Conservation (phyloP, 2,888 invertebrate species). For the Cheilosia variabilis region DNA sequence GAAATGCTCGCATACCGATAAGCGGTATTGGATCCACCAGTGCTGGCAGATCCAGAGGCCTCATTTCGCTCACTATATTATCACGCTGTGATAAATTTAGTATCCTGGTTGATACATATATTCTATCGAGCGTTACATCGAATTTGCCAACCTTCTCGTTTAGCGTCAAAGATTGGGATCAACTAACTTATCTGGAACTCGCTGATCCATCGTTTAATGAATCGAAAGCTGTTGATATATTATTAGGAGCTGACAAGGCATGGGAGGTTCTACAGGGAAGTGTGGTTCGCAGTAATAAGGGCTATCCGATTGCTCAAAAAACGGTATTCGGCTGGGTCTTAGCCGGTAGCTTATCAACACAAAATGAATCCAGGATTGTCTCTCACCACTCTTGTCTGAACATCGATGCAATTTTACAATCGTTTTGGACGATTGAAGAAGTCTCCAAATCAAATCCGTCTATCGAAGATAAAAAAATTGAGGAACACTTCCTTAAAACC, state of each 20-base stretch:
- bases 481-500: not conserved
- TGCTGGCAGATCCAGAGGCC: no score
- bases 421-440: not conserved
- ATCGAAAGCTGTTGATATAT: not conserved
- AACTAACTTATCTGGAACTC: not conserved
- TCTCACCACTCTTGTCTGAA: not conserved
- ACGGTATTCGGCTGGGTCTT: not conserved
- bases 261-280: not conserved
- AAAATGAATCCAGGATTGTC: not conserved
- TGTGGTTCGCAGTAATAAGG: not conserved
- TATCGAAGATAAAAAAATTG: not conserved
- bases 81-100: not conserved
- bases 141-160: not conserved
- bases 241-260: not conserved
- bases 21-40: not conserved
- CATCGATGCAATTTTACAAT: not conserved
- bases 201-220: not conserved
- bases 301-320: not conserved
- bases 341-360: not conserved
- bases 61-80: no score
- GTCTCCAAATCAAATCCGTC: not conserved
- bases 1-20: conserved; percentile 7
- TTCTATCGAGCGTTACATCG: not conserved
- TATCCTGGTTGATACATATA: not conserved
- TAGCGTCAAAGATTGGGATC: not conserved